Evolutionary conservation across 2,888 invertebrate species (phyloP).

Genomic region (Lapara coniferarum): DNA sequence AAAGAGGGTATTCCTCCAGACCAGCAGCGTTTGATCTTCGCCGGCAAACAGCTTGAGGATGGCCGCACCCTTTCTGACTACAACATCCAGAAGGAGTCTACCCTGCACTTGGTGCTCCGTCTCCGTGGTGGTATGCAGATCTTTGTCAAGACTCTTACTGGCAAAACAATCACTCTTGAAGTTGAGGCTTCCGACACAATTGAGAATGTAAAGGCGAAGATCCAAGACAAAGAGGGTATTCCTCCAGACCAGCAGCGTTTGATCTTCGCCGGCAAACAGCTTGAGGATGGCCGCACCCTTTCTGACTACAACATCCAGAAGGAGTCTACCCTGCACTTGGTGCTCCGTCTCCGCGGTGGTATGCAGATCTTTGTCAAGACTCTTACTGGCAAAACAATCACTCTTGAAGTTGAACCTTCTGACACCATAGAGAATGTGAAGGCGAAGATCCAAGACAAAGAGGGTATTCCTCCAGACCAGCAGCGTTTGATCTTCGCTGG

Average conservation of each 20-base stretch:
- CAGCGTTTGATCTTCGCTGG: slow-evolving; percentile 53
- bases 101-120: slow-evolving; percentile 53
- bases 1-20: slow-evolving; percentile 61
- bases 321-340: slow-evolving; percentile 51
- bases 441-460: slow-evolving; percentile 55
- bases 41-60: slow-evolving; percentile 57
- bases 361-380: slow-evolving; percentile 59
- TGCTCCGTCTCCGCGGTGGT: slow-evolving; percentile 51
- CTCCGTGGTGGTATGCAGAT: slow-evolving; percentile 60
- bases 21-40: slow-evolving; percentile 56
- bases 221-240: slow-evolving; percentile 56
- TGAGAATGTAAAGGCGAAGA: slow-evolving; percentile 54
- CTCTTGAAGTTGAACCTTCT: slow-evolving; percentile 50
- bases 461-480: slow-evolving; percentile 55
- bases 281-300: slow-evolving; percentile 52
- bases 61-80: slow-evolving; percentile 57
- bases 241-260: slow-evolving; percentile 55
- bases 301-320: slow-evolving; percentile 57
- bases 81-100: slow-evolving; percentile 59
- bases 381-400: slow-evolving; percentile 53
- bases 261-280: slow-evolving; percentile 53
- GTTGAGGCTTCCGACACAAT: slow-evolving; percentile 52
- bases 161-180: slow-evolving; percentile 52
- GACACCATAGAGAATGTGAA: slow-evolving; percentile 56
- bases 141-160: slow-evolving; percentile 54